Percentiles rank a stretch among this genome's conserved stretches.
Evolutionary conservation across 2,113 vertebrate species (phyloP).

Genomic region (Prochilodus magdalenae): DNA sequence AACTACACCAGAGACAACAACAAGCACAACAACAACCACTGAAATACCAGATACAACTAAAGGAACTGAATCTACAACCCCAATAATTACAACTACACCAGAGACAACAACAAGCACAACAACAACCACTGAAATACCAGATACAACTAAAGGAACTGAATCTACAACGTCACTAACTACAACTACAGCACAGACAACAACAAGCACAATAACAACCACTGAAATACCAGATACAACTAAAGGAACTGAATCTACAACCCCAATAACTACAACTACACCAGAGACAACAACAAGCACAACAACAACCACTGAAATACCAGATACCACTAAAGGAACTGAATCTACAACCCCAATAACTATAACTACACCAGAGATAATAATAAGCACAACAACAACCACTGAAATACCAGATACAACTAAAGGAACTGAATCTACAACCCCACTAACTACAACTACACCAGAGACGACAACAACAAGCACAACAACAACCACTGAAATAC

Average conservation of each 20-base stretch:
- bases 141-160: not conserved
- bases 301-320: no score
- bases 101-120: not conserved
- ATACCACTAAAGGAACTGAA: no score
- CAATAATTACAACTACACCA: slow-evolving; percentile 1
- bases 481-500: not conserved
- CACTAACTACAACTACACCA: slow-evolving; percentile 1
- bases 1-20: not conserved
- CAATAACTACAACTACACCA: slow-evolving; percentile 1
- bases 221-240: not conserved
- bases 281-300: not conserved
- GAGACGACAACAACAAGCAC: not conserved
- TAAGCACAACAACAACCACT: not conserved
- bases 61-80: not conserved
- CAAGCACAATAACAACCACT: not conserved
- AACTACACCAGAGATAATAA: not conserved
- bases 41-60: not conserved
- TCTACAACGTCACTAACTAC: not conserved
- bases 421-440: no score
- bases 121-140: not conserved
- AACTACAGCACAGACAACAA: not conserved
- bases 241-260: not conserved
- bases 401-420: no score
- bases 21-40: not conserved
- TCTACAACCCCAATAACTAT: no score